Evolutionary conservation across 2,888 invertebrate species (phyloP), one percentile per base, ranked within the genome.

Genomic region (Luffia ferchaultella): DNA sequence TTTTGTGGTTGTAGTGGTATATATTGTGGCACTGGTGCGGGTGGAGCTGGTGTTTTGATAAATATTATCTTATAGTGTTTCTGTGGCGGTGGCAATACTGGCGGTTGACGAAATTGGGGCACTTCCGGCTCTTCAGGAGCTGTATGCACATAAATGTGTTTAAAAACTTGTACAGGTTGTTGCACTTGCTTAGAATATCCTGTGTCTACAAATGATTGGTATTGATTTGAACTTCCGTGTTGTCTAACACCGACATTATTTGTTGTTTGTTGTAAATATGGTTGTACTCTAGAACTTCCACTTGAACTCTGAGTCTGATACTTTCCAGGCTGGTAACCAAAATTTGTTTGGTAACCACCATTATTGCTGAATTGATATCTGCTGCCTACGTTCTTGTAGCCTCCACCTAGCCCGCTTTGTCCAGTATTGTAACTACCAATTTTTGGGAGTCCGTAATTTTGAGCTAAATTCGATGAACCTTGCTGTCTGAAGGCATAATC

Each of bases 11-110:
- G 86, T 7, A 88, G 80, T 49, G 90, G 89, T 53, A 91, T 87
- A 12, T 88, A 73, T 54, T 90, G 90, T 2, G 88, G 89, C 40
- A 88, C 86, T 45, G 87, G 87, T 41, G 87, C 87, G 45, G 87
- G 85, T 55, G 88, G 85, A 40, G 87, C 84, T 47, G 92, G 92
- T 9, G 91, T 89, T 70, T 92, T 92, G 65, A 92, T 91, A 82
- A 92, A 92, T 68, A 92, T 91, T 60, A 92, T 91, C 67, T 92
- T 92, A 85, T 92, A 90, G 68, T 91, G 91, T 61, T 91, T 91
- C 66, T 91, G 90, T 17, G 91, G 84, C 30, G 90, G 86, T 2
- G 89, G 87, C 1, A 87, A 70, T 1, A 85, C 79, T 1, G 82
- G 69, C 51, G 89, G 87, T 15, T 88, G 86, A 57, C 88, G 86